A percentile compares a stretch with the other conserved stretches of the same genome.
These are phyloP conservation scores for Sus scrofa DNA, from an alignment of 2,113 vertebrate genomes.

Conservation along the genomic window DNA sequence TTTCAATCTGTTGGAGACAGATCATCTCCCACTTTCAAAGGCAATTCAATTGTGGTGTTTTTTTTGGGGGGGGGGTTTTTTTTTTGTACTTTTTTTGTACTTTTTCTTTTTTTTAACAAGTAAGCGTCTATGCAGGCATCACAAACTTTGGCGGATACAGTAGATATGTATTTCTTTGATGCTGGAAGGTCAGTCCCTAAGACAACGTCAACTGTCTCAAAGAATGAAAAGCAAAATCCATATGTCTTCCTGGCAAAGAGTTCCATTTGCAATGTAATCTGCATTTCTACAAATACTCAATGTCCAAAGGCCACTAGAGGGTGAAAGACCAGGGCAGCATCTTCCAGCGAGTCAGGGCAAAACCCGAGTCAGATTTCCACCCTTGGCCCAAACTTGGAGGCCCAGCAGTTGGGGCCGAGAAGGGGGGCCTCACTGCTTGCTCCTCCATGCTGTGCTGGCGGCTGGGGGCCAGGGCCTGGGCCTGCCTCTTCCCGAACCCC, in stretches of 20 bases:
- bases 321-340: slow-evolving; percentile 90
- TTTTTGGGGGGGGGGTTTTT: slow-evolving; percentile 76
- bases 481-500: slow-evolving; percentile 56
- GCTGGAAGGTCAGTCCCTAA: slow-evolving; percentile 83
- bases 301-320: slow-evolving; percentile 97
- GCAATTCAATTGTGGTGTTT: slow-evolving; percentile 91
- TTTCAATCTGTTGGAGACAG: slow-evolving; percentile 90
- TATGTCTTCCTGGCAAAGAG: slow-evolving; percentile 81
- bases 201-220: slow-evolving; percentile 83
- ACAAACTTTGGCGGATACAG: slow-evolving; percentile 96
- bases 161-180: slow-evolving; percentile 90
- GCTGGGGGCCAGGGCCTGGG: background rate
- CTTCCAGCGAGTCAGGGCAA: slow-evolving; percentile 72
- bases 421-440: background rate
- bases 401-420: background rate
- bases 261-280: slow-evolving; percentile 82
- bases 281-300: slow-evolving; percentile 87
- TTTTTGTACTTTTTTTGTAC: slow-evolving; percentile 83
- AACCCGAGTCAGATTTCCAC: slow-evolving; percentile 51
- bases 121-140: slow-evolving; percentile 93
- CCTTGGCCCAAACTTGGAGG: background rate
- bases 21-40: slow-evolving; percentile 93
- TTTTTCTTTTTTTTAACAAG: slow-evolving; percentile 89
- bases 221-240: slow-evolving; percentile 74
- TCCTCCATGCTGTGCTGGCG: background rate